phyloP scores from a whole-genome alignment of 2,888 invertebrate species.

The Auanema sp. region DNA sequence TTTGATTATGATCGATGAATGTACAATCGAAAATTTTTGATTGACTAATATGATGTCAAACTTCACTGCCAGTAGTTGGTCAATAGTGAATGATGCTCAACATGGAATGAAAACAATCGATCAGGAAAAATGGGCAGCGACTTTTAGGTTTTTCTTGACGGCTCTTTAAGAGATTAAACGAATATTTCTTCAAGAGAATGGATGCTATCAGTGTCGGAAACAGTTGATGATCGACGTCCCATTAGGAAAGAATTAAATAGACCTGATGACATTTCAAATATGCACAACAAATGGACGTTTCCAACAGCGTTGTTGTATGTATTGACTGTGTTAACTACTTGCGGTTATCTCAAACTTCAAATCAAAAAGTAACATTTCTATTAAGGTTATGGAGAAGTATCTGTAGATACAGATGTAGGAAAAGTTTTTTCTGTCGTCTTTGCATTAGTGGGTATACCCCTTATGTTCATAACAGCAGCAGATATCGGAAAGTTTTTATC shows the following conservation, averaged over 20 bases:
- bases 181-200: conserved; percentile 43
- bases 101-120: conserved; percentile 49
- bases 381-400: conserved; percentile 64
- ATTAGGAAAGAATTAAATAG: conserved; percentile 54
- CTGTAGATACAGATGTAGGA: conserved; percentile 63
- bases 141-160: conserved; percentile 39
- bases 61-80: conserved; percentile 59
- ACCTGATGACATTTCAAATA: conserved; percentile 56
- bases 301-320: conserved; percentile 63
- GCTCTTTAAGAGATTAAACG: neutral
- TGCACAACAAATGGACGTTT: conserved; percentile 64
- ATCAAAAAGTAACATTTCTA: conserved; percentile 3
- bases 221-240: conserved; percentile 58
- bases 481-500: conserved; percentile 65
- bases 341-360: conserved; percentile 42
- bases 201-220: conserved; percentile 57
- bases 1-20: neutral
- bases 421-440: conserved; percentile 64
- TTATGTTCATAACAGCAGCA: conserved; percentile 65
- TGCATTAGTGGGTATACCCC: conserved; percentile 63
- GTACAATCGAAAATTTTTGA: conserved; percentile 18
- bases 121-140: conserved; percentile 54
- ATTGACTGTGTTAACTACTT: conserved; percentile 64
- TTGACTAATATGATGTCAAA: conserved; percentile 61
- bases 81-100: conserved; percentile 55